These are phyloP conservation scores for Leucopternis melanops DNA, from an alignment of 2,113 vertebrate genomes.

Conservation along the genomic window DNA sequence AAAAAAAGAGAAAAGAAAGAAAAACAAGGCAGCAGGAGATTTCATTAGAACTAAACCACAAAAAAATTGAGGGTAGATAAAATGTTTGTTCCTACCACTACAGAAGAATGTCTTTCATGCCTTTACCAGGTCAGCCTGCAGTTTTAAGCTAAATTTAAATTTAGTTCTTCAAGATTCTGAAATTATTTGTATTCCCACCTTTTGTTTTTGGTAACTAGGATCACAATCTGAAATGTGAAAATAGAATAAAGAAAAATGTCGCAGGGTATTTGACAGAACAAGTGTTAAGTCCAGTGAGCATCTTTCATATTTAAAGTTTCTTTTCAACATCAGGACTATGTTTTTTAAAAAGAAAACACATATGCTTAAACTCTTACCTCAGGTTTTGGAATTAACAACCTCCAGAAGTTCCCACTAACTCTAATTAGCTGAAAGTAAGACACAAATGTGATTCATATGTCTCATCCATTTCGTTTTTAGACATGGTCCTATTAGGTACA, in stretches of 20 bases:
- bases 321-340: not conserved
- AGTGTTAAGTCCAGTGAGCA: not conserved
- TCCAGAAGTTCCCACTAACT: not conserved
- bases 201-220: not conserved
- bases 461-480: not conserved
- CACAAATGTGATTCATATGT: not conserved
- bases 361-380: not conserved
- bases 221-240: not conserved
- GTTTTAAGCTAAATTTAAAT: not conserved
- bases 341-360: not conserved
- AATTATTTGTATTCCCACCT: not conserved
- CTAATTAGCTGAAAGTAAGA: not conserved
- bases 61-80: not conserved
- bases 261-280: not conserved
- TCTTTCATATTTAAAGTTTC: not conserved
- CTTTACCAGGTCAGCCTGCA: not conserved
- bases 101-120: not conserved
- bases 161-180: not conserved
- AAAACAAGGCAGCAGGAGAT: not conserved
- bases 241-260: not conserved
- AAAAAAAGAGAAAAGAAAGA: not conserved
- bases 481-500: not conserved
- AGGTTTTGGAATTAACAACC: not conserved
- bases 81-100: not conserved
- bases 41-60: not conserved